phyloP scores from a whole-genome alignment of 2,113 vertebrate species.

The Clarias macrocephalus region DNA sequence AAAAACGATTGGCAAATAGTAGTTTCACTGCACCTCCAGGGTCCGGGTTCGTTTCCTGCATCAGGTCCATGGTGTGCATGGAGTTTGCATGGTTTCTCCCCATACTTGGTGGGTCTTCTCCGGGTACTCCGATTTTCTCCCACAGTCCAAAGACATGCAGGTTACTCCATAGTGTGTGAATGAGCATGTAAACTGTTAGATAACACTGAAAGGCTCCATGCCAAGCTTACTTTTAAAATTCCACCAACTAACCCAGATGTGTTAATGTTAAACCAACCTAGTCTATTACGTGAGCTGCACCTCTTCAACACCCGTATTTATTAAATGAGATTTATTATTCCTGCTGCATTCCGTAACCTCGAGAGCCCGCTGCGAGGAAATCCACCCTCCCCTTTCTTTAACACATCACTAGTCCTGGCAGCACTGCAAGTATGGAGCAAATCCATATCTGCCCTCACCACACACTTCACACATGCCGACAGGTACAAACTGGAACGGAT shows the following conservation, averaged over 20 bases:
- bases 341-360: neutral
- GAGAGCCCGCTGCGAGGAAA: neutral
- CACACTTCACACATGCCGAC: conserved; percentile 8
- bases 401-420: conserved; percentile 2
- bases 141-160: too few relatives aligned
- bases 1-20: neutral
- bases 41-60: too few relatives aligned
- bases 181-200: neutral
- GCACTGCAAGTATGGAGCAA: neutral
- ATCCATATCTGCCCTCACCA: conserved; percentile 8
- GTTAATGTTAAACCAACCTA: neutral
- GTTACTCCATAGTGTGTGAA: too few relatives aligned
- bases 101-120: too few relatives aligned
- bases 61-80: too few relatives aligned
- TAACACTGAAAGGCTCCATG: neutral
- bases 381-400: neutral
- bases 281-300: neutral
- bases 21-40: too few relatives aligned
- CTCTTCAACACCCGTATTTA: neutral
- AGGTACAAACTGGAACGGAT: conserved; percentile 3
- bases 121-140: too few relatives aligned
- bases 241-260: neutral
- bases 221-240: neutral
- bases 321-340: neutral
- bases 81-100: too few relatives aligned